Conservation (phyloP, 2,797 vertebrate species). For the Myotis daubentonii region DNA sequence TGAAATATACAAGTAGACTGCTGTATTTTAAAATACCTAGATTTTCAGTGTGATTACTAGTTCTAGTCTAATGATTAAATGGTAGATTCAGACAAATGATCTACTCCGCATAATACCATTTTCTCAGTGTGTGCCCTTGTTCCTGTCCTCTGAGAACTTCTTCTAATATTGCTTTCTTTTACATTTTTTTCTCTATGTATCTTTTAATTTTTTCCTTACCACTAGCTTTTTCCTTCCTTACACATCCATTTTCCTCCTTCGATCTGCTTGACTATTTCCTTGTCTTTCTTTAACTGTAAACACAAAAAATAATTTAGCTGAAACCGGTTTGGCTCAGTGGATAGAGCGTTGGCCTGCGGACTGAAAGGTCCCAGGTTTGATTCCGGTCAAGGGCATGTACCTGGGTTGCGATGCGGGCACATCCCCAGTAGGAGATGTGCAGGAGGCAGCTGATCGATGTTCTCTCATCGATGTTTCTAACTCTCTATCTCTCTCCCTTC, state of each 20-base stretch:
- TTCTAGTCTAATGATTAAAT: not conserved
- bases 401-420: too few relatives aligned
- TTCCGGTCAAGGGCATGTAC: too few relatives aligned
- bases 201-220: not conserved
- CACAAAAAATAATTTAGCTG: not conserved
- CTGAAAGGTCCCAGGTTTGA: too few relatives aligned
- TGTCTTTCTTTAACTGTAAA: not conserved
- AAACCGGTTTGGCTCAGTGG: too few relatives aligned
- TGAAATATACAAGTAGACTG: conserved; percentile 10
- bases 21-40: not conserved
- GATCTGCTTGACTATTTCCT: not conserved
- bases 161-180: not conserved
- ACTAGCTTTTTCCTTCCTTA: not conserved
- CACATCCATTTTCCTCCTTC: not conserved
- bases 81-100: not conserved
- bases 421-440: too few relatives aligned
- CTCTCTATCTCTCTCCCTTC: too few relatives aligned
- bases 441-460: too few relatives aligned
- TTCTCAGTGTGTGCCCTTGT: not conserved
- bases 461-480: too few relatives aligned
- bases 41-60: not conserved
- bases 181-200: accelerated
- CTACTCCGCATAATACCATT: not conserved
- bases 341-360: too few relatives aligned
- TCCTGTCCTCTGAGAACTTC: not conserved